These are phyloP conservation scores for Standfussiana lucernea DNA, from an alignment of 2,888 invertebrate genomes.

Conservation along the genomic window DNA sequence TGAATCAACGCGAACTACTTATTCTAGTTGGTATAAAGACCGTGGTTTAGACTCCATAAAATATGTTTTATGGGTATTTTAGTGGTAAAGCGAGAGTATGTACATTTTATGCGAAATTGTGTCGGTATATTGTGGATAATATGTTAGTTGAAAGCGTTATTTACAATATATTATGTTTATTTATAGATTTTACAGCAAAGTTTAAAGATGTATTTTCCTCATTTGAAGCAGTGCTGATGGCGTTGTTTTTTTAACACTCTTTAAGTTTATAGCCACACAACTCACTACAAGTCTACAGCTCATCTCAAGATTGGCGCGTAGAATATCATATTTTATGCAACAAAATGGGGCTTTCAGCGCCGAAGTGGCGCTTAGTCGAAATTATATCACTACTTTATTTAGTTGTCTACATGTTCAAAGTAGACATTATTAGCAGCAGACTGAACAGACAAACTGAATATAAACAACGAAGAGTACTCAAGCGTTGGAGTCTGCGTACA, in stretches of 20 bases:
- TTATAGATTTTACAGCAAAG: constrained; percentile 27
- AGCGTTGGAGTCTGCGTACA: neutral
- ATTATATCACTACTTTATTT: neutral
- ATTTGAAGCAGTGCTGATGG: constrained; percentile 14
- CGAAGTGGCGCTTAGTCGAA: neutral
- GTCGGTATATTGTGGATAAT: constrained; percentile 11
- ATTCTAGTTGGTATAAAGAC: constrained; percentile 29
- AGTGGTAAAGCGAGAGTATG: constrained; percentile 32
- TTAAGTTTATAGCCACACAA: neutral
- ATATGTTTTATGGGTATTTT: constrained; percentile 57
- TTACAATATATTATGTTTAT: neutral
- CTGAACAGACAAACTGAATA: neutral
- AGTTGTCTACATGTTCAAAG: neutral
- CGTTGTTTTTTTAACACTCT: neutral
- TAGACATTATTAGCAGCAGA: neutral
- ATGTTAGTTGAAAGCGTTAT: constrained; percentile 31
- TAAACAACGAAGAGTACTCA: neutral
- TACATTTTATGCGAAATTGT: constrained; percentile 32
- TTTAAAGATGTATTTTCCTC: constrained; percentile 14
- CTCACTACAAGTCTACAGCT: too few relatives aligned
- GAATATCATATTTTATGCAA: neutral
- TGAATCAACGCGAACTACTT: constrained; percentile 46
- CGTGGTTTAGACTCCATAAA: constrained; percentile 42
- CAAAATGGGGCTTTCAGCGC: neutral
- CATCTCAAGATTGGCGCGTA: neutral